Base-by-base conservation (phyloP, 1,140 invertebrate species). In the Heliothis virescens region DNA sequence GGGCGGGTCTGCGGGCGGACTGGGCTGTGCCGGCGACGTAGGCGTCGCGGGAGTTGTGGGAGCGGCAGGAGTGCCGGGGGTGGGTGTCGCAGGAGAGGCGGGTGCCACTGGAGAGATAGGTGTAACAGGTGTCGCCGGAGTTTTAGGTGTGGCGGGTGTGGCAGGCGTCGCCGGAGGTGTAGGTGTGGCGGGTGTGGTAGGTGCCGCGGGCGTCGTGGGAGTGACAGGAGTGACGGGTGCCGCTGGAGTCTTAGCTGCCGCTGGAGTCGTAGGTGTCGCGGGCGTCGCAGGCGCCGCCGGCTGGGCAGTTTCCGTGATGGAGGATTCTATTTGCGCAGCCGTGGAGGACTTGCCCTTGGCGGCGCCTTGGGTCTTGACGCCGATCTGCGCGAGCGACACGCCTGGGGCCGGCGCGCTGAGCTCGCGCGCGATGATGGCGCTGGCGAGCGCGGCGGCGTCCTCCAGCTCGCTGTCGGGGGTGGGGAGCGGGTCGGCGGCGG, bases 401-500 rank as follows among this genome's bases (percentile, higher is more conserved):
- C 92, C 87, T 50, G 86, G 91, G 15, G 91, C 89, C 1, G 93
- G 71, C 47, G 60, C 69, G 81, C 41, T 26, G 81, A 94, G 84
- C 81, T 95, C 94, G 79, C 91, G 89, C 72, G 93, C 94, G 82
- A 95, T 95, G 88, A 95, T 95, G 84, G 89, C 85, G 69, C 88
- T 85, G 41, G 94, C 94, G 69, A 95, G 92, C 26, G 90, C 72
- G 52, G 93, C 94, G 18, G 94, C 94, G 85, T 95, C 94, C 83
- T 95, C 94, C 15, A 92, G 86, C 86, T 95, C 94, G 87, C 90
- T 94, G 87, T 95, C 94, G 76, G 94, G 94, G 48, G 94, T 95
- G 78, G 93, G 90, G 81, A 93, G 87, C 67, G 92, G 83, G 83
- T 89, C 90, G 72, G 88, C 86, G 69, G 81, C 87, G 50, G 81